These are phyloP conservation scores for Abrostola triplasia DNA, from an alignment of 2,888 invertebrate species.

Conservation along the genomic window DNA sequence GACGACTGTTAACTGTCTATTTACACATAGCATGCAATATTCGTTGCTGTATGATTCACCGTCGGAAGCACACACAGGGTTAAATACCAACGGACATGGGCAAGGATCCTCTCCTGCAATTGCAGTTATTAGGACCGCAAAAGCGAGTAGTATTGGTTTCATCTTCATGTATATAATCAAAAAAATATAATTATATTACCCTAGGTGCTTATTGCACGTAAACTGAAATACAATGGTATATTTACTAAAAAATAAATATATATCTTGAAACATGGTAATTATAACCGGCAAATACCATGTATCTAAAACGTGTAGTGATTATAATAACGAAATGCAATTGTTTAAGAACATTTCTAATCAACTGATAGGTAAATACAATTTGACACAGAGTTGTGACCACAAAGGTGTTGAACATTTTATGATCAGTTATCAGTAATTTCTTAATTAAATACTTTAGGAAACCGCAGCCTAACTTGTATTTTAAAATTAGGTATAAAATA, in stretches of 20 bases:
- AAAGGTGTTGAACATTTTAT: not conserved
- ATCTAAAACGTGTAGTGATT: not conserved
- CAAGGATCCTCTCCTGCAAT: not conserved
- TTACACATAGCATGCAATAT: conserved; percentile 2
- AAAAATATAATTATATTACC: not conserved
- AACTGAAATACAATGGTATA: not conserved
- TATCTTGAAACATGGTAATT: not conserved
- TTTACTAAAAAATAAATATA: not conserved
- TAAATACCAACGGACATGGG: not conserved
- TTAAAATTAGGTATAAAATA: no score
- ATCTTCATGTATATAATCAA: no score
- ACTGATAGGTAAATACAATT: conserved; percentile 16
- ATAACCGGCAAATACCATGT: not conserved
- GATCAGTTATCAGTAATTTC: no score
- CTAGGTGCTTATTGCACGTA: not conserved
- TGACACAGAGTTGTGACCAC: not conserved
- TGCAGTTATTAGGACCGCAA: not conserved
- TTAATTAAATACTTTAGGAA: no score
- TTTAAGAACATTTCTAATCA: conserved; percentile 2
- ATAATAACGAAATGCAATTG: conserved; percentile 8
- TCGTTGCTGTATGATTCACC: conserved; percentile 2
- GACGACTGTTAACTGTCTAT: not conserved
- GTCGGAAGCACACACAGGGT: conserved; percentile 5
- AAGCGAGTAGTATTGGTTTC: no score
- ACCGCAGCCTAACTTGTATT: no score